Evolutionary conservation across 2,888 invertebrate genomes (phyloP).

Genomic region (Altica lythri): DNA sequence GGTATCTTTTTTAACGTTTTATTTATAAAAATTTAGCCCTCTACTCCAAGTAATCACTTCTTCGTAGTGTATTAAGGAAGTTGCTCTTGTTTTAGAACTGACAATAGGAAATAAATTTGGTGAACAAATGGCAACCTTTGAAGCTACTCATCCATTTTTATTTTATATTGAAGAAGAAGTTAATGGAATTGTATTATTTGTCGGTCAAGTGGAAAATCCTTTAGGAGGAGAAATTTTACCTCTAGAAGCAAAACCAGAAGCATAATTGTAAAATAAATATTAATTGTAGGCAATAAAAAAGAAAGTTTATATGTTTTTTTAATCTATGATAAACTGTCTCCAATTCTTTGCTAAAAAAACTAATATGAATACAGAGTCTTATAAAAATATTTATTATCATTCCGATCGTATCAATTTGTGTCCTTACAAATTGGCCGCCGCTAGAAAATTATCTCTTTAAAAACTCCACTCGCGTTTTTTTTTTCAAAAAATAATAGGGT

Average conservation of each 20-base stretch:
- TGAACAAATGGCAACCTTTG: conserved; percentile 63
- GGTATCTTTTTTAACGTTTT: background rate
- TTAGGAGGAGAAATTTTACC: conserved; percentile 15
- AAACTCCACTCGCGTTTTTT: background rate
- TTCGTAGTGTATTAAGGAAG: background rate
- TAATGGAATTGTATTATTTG: conserved; percentile 72
- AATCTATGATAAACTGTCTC: no score
- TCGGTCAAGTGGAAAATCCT: conserved; percentile 75
- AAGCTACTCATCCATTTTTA: conserved; percentile 75
- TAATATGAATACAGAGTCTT: no score
- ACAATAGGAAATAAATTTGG: conserved; percentile 76
- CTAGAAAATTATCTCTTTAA: conserved; percentile 10
- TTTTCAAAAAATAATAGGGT: conserved; percentile 13
- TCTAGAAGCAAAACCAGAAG: conserved; percentile 17
- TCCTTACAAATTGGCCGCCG: no score
- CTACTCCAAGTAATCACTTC: background rate
- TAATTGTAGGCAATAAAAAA: no score
- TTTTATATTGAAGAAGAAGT: conserved; percentile 77
- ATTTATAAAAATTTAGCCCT: background rate
- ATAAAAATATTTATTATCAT: no score
- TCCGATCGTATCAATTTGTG: no score
- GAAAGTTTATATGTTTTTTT: no score
- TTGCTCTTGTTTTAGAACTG: conserved; percentile 58
- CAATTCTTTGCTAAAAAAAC: no score
- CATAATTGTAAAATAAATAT: no score